Evolutionary conservation across 1,140 invertebrate genomes (phyloP), one percentile per base, ranked within the genome.

Genomic region (Sminthurinus signatus): DNA sequence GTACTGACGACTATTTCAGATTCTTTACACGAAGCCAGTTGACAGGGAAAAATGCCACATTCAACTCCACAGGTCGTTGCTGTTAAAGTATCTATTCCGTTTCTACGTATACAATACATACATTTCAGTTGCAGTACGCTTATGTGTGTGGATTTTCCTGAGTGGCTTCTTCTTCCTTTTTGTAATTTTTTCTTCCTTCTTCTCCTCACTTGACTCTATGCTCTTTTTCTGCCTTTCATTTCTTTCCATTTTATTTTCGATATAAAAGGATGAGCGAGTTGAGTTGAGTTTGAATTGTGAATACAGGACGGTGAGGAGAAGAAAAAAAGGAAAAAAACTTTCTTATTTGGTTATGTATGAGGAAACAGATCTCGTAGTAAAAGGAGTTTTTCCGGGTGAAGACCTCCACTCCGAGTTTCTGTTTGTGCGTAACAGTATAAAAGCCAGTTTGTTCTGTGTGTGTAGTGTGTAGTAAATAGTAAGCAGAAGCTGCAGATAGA

Each of bases 281-380:
- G 54, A 27, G 15, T 21, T 44, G 44, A 42, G 29, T 28, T n/a
- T 58, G 42, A 19, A 58, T 43, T 60, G 46, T 46, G 58, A 29
- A 60, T 48, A 29, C 44, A 60, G 58, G 27, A n/a, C n/a, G n/a
- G n/a, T n/a, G n/a, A n/a, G n/a, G n/a, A n/a, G n/a, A n/a, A n/a
- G n/a, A n/a, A n/a, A n/a, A n/a, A n/a, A n/a, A n/a, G n/a, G n/a
- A n/a, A 60, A 32, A 42, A 23, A 48, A 46, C 60, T 50, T 55
- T 50, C 60, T 62, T 62, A 62, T 62, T 62, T 62, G 60, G 60
- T 62, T 62, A 62, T 62, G 60, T 62, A 62, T 62, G 60, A 62
- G 60, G 60, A 62, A 62, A 62, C 43, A 62, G 60, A 62, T 62
- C 60, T 62, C 29, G 60, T 32, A 29, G 32, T 52, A 50, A 54